These are phyloP conservation scores for Taphrorychus bicolor DNA, from an alignment of 2,888 invertebrate genomes.

Conservation along the genomic window DNA sequence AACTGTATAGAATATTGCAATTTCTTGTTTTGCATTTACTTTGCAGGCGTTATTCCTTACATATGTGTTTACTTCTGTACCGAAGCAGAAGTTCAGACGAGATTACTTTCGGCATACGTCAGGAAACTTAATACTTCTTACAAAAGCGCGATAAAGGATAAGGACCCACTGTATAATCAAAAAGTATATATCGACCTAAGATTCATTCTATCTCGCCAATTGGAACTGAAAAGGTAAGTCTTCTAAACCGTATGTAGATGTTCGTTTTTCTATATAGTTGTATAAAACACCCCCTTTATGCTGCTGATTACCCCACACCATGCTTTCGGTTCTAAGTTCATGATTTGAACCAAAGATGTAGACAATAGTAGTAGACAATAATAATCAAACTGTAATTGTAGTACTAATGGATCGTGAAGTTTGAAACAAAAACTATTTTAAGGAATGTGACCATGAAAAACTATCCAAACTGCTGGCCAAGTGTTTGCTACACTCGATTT, in stretches of 20 bases:
- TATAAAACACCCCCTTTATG: too few relatives aligned
- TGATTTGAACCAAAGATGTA: too few relatives aligned
- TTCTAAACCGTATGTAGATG: neutral
- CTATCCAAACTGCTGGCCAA: too few relatives aligned
- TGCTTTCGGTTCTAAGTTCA: too few relatives aligned
- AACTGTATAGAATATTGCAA: neutral
- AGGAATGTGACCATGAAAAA: too few relatives aligned
- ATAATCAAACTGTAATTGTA: too few relatives aligned
- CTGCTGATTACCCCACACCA: too few relatives aligned
- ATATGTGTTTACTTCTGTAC: constrained; percentile 2
- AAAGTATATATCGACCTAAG: neutral
- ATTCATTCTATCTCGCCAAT: neutral
- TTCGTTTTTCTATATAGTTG: too few relatives aligned
- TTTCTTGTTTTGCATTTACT: neutral
- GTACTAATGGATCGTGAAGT: too few relatives aligned
- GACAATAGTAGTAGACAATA: too few relatives aligned
- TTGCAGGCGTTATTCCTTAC: neutral
- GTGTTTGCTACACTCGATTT: too few relatives aligned
- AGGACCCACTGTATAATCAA: neutral
- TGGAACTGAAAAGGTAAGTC: neutral
- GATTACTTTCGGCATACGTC: neutral
- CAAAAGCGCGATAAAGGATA: neutral
- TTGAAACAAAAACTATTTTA: too few relatives aligned
- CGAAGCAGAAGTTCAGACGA: neutral
- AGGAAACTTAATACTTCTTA: neutral